Base-by-base conservation (phyloP, 1,140 invertebrate genomes). In the Doryteuthis pealeii region DNA sequence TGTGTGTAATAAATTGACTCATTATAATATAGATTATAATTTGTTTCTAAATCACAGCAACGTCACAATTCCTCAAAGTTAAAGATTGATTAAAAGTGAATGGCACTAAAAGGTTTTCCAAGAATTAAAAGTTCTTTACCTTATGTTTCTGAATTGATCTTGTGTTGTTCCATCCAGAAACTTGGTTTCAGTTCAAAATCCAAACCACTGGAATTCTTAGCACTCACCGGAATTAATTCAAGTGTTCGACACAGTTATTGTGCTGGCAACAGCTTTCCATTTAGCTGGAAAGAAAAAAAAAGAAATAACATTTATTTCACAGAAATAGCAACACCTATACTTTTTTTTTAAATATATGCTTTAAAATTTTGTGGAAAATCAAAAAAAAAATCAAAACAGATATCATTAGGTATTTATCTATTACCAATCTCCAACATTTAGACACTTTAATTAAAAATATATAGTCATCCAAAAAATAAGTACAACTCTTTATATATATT, bases 151-250 rank as follows among this genome's bases (percentile, higher is more conserved):
- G n/a, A 18, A 28, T 43, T 71, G 54, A 5, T 58, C 72, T 35
- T 45, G 18, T 0, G 40, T 22, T 12, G 1, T 72, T 18, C 22
- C 49, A 31, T 10, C 22, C 18, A 54, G 33, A 73, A 15, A 18
- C 5, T 28, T 43, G 5, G 66, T 45, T 77, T 79, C 65, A 85
- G 73, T 72, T 84, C 81, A 75, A 80, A 85, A 66, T 85, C 82
- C 12, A 79, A 77, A 49, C 83, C 83, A 26, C 73, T 72, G 14
- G 84, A 81, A 72, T 82, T 77, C 26, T 84, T 81, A 58, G 84
- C 79, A 12, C 78, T 78, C 8, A 72, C 65, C 35, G 83, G 84
- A 4, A 84, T 82, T 28, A 86, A 74, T 32, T 82, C 82, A 28
- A 85, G 68, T 30, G 54, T 77, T 22, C 79, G 77, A 6, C 81